Evolutionary conservation across 1,140 invertebrate species (phyloP).

Genomic region (Hyles vespertilio): DNA sequence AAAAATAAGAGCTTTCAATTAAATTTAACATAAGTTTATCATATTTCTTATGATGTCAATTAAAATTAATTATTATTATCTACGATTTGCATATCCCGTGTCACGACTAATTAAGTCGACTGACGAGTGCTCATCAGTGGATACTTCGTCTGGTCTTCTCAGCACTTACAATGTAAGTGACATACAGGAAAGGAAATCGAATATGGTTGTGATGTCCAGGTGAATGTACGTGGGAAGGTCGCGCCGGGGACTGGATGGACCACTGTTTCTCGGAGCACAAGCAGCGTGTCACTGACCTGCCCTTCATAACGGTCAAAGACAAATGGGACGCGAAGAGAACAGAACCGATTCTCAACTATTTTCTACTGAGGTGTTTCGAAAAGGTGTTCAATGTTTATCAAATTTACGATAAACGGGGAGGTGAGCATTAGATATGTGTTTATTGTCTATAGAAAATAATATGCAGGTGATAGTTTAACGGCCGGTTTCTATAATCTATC

Average conservation of each 20-base stretch:
- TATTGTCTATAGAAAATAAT: neutral
- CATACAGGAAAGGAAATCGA: neutral
- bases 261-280: slow-evolving; percentile 68
- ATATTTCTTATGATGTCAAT: too few relatives aligned
- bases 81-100: too few relatives aligned
- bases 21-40: too few relatives aligned
- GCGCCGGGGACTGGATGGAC: slow-evolving; percentile 72
- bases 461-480: too few relatives aligned
- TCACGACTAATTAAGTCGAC: too few relatives aligned
- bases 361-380: slow-evolving; percentile 65
- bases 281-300: slow-evolving; percentile 61
- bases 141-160: too few relatives aligned
- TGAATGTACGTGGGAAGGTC: slow-evolving; percentile 67
- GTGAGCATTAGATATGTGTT: slow-evolving; percentile 27
- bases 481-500: too few relatives aligned
- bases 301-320: slow-evolving; percentile 70
- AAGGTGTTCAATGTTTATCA: slow-evolving; percentile 73
- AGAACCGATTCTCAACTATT: slow-evolving; percentile 68
- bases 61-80: too few relatives aligned
- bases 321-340: slow-evolving; percentile 65
- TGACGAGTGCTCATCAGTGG: too few relatives aligned
- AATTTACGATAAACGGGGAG: slow-evolving; percentile 71
- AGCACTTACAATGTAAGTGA: too few relatives aligned
- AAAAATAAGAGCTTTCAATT: too few relatives aligned
- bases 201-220: slow-evolving; percentile 30